phyloP scores from a whole-genome alignment of 2,113 vertebrate genomes.

The Octodon degus region DNA sequence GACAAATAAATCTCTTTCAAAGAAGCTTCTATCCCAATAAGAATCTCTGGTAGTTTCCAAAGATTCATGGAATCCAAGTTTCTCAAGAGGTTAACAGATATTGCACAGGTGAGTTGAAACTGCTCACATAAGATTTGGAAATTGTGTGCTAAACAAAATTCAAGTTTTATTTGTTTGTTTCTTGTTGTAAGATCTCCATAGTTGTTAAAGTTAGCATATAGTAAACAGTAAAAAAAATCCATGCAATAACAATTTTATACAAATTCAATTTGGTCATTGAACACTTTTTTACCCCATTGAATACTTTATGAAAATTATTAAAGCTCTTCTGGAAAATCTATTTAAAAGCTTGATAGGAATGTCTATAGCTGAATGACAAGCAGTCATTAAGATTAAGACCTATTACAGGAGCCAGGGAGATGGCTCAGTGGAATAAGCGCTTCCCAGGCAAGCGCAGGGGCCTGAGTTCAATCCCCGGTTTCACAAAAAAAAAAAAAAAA shows the following conservation, averaged over 20 bases:
- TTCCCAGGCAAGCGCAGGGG: too few relatives aligned
- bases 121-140: constrained; percentile 1
- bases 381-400: background rate
- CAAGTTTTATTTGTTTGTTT: background rate
- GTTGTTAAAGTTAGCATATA: background rate
- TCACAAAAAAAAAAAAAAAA: too few relatives aligned
- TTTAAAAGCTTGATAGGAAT: background rate
- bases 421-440: too few relatives aligned
- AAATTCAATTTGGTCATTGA: background rate
- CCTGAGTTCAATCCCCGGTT: too few relatives aligned
- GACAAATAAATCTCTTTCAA: background rate
- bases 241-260: background rate
- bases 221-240: background rate
- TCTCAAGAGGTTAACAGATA: background rate
- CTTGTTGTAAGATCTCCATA: background rate
- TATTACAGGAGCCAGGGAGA: background rate
- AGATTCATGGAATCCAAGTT: background rate
- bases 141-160: background rate
- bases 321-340: constrained; percentile 31
- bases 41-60: background rate
- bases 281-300: background rate
- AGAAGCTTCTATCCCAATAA: background rate
- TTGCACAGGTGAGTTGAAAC: background rate
- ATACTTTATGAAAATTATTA: constrained; percentile 20
- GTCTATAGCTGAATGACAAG: background rate